Conservation (phyloP, 2,797 vertebrate species). For the Rhyacichthys aspro region DNA sequence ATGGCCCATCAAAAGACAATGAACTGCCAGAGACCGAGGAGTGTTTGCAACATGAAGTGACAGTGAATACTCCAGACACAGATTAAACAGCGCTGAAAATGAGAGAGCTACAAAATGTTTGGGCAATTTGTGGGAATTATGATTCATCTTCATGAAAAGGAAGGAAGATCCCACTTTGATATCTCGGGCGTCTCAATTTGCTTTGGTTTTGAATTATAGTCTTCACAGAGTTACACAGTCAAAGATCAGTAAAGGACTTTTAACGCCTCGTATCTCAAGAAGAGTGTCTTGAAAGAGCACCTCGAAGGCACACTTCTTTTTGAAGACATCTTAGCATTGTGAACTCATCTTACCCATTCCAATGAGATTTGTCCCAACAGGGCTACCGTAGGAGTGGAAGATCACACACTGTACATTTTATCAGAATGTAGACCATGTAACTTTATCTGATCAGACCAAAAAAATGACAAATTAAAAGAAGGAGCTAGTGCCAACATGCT, state of each 20-base stretch:
- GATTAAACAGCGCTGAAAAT: conserved; percentile 72
- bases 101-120: conserved; percentile 66
- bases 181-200: conserved; percentile 58
- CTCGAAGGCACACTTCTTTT: no score
- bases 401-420: no score
- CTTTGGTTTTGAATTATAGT: conserved; percentile 59
- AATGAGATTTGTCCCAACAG: no score
- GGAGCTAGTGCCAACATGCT: no score
- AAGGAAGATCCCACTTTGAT: no score
- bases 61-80: conserved; percentile 72
- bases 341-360: no score
- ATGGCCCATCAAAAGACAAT: conserved; percentile 81
- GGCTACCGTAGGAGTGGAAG: no score
- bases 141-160: conserved; percentile 64
- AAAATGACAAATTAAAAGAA: no score
- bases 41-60: conserved; percentile 73
- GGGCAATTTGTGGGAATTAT: conserved; percentile 73
- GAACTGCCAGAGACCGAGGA: conserved; percentile 71
- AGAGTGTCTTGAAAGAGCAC: no score
- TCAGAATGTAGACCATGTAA: no score
- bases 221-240: conserved; percentile 40
- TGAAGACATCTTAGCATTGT: no score
- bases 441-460: no score
- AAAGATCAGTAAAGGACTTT: conserved; percentile 40
- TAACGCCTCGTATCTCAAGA: conserved; percentile 30